Evolutionary conservation across 2,113 vertebrate genomes (phyloP), one percentile per base, ranked within the genome.

Genomic region (Lepus americanus): DNA sequence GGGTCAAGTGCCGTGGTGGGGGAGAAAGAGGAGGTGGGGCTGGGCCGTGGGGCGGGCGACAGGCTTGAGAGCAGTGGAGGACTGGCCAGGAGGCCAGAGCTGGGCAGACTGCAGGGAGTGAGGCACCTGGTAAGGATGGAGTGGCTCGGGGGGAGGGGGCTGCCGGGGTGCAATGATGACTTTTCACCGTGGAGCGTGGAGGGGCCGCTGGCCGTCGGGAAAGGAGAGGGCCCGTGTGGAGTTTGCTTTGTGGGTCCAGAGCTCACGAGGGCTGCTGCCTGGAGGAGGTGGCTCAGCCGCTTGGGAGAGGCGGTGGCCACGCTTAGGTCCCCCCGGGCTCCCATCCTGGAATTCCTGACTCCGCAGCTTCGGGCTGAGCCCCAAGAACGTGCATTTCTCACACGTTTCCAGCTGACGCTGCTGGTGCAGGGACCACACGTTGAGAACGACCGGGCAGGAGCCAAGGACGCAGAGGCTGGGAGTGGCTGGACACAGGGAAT

Each of bases 21-120:
- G 59, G 11, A 29, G 6, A 29, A 29, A 36, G 14, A 20, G 13
- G 0, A 22, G 10, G 19, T 9, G 8, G 61, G 61, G 1, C 1
- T 1, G 23, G n/a, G 1, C 0, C 0, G 6, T 1, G 27, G 61
- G 53, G 33, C 9, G 6, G 31, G 0, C 6, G 17, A 67, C 17
- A 49, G 23, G 12, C 23, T 66, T 5, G 44, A 39, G 27, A 69
- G 19, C 51, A 11, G 36, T 1, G 31, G n/a, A n/a, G 79, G 78
- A 33, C 29, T 31, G 17, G 1, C 1, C 55, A 33, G 89, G 84
- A 94, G 44, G 2, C 4, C 11, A 63, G 49, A 20, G 36, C 0
- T 31, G 59, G 39, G 33, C 27, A 53, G 14, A 9, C 66, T 13
- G 49, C 29, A 23, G 31, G 36, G 36, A n/a, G n/a, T 1, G 36